A percentile compares a stretch with the other conserved stretches of the same genome.
Conservation (phyloP, 2,113 vertebrate genomes). For the Dasypus novemcinctus region DNA sequence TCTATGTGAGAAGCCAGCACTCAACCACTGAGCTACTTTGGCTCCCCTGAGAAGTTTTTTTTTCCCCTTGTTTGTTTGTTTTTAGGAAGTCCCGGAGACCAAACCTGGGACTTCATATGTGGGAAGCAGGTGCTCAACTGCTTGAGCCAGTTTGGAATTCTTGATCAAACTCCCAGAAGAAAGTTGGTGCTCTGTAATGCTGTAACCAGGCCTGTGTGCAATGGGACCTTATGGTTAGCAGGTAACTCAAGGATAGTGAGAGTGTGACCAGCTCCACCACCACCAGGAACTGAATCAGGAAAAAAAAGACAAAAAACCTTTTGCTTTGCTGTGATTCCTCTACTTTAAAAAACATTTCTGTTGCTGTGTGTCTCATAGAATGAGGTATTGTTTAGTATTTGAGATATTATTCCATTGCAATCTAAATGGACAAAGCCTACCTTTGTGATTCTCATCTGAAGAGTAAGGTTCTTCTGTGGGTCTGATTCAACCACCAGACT, state of each 20-base stretch:
- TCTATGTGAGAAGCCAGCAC: too few relatives aligned
- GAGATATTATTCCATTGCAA: not conserved
- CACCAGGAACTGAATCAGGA: not conserved
- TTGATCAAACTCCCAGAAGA: not conserved
- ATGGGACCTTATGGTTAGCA: not conserved
- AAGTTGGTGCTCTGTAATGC: not conserved
- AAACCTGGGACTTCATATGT: too few relatives aligned
- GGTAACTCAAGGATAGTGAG: not conserved
- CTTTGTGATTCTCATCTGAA: not conserved
- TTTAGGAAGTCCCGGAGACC: too few relatives aligned
- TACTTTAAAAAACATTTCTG: conserved; percentile 13
- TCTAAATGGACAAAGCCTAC: not conserved
- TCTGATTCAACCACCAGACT: not conserved
- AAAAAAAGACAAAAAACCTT: not conserved
- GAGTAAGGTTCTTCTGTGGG: not conserved
- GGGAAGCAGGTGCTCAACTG: too few relatives aligned
- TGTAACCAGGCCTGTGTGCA: not conserved
- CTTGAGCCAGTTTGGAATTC: not conserved
- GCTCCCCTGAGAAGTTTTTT: too few relatives aligned
- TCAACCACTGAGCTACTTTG: too few relatives aligned
- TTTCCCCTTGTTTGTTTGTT: too few relatives aligned
- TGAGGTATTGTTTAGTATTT: not conserved
- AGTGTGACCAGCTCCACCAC: not conserved
- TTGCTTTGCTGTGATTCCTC: not conserved
- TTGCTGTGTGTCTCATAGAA: not conserved